phyloP scores from a whole-genome alignment of 2,113 vertebrate species.

The Aplodontia rufa region DNA sequence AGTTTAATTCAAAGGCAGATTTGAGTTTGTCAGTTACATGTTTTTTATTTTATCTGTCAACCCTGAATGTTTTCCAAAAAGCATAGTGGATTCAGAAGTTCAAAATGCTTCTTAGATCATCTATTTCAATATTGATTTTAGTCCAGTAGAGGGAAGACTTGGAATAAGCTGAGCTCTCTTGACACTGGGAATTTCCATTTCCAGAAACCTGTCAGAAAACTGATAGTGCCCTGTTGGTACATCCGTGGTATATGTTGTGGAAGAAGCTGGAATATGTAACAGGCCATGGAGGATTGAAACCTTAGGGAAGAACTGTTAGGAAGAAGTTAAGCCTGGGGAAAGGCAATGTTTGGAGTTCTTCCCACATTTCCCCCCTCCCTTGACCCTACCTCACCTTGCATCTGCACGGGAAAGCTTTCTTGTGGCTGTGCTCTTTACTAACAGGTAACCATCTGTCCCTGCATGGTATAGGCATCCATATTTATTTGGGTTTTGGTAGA shows the following conservation, averaged over 20 bases:
- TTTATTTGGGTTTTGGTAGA: not conserved
- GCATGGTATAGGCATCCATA: not conserved
- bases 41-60: not conserved
- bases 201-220: not conserved
- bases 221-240: not conserved
- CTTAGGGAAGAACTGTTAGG: not conserved
- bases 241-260: not conserved
- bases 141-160: not conserved
- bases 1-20: conserved; percentile 2
- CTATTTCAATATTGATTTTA: not conserved
- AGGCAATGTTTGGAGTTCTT: not conserved
- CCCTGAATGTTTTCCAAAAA: not conserved
- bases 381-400: not conserved
- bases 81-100: conserved; percentile 1
- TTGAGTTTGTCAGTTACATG: not conserved
- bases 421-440: not conserved
- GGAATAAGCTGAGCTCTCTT: not conserved
- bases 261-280: not conserved
- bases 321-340: not conserved
- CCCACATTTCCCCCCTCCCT: not conserved
- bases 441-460: not conserved
- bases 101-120: not conserved
- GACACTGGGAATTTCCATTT: not conserved
- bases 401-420: not conserved
- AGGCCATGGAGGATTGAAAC: not conserved